Evolutionary conservation across 2,888 invertebrate species (phyloP).

Genomic region (Drosophila lutescens): DNA sequence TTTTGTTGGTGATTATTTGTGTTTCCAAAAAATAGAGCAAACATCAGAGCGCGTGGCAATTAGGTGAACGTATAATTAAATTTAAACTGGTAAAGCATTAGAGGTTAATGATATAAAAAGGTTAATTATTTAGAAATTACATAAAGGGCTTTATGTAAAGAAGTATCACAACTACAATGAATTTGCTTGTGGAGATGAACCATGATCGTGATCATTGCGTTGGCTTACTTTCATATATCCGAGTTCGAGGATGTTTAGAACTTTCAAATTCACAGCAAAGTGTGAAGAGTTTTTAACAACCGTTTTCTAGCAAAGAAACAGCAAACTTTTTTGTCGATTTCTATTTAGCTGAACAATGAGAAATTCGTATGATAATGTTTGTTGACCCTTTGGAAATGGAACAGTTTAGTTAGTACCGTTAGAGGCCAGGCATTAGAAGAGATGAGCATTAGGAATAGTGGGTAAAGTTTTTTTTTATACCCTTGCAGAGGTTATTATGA

Average conservation of each 20-base stretch:
- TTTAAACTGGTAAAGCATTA: background rate
- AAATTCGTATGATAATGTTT: slow-evolving; percentile 15
- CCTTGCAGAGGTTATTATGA: no score
- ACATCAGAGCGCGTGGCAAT: slow-evolving; percentile 2
- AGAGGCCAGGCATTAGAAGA: background rate
- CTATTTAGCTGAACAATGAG: slow-evolving; percentile 20
- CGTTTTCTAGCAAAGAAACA: slow-evolving; percentile 14
- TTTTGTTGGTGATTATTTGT: background rate
- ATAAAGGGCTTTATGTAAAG: background rate
- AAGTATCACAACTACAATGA: background rate
- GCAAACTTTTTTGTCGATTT: background rate
- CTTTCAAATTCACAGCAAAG: slow-evolving; percentile 56
- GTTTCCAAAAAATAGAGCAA: slow-evolving; percentile 19
- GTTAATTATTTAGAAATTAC: background rate
- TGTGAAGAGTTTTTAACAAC: slow-evolving; percentile 49
- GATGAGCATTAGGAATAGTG: background rate
- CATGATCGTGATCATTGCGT: no score
- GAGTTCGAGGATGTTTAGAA: slow-evolving; percentile 8
- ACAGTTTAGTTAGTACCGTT: slow-evolving; percentile 3
- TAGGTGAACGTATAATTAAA: slow-evolving; percentile 9
- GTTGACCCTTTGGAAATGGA: slow-evolving; percentile 25
- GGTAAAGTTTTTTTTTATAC: background rate
- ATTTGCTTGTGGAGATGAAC: no score
- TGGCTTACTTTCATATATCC: background rate
- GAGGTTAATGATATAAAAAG: no score